Evolutionary conservation across 2,888 invertebrate species (phyloP), one percentile per base, ranked within the genome.

Genomic region (Odontomyia ornata): DNA sequence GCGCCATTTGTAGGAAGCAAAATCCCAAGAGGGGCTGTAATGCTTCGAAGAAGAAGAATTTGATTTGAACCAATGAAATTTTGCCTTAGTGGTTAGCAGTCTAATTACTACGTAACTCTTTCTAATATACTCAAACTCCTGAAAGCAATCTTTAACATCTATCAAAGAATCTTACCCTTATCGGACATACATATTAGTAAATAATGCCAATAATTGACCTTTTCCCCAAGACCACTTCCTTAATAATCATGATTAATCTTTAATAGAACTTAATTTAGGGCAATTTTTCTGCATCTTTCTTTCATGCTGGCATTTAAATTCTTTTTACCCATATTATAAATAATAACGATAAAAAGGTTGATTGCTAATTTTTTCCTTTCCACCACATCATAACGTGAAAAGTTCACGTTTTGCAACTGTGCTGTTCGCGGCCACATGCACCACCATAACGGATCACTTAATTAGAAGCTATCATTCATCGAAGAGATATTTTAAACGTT

Each of bases 401-500:
- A 9, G 36, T 36, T 36, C 36, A 36, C 36, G n/a, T 28, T 36
- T 65, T 36, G 13, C 52, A 52, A 52, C 18, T 21, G 30, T 11
- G 36, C 65, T 36, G 11, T n/a, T 30, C 4, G 65, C 36, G 36
- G 36, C 36, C 36, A 5, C 36, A 18, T 1, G 36, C 36, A 13
- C 25, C 15, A 15, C 30, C 23, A 18, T 69, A 69, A 69, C 69
- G 69, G 69, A 69, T 47, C 69, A 69, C 69, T 69, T 69, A 69
- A 69, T 69, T 69, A 69, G 47, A 69, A 69, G 23, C 69, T 69
- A 69, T 69, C 69, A 69, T 69, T 69, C 69, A 69, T 69, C 69
- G 30, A 36, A 36, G 21, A 46, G 46, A 46, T 18, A 7, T 25
- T 25, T 23, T 47, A 69, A 46, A 67, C 36, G 46, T 18, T 69